Percentiles rank a stretch among this genome's conserved stretches.
Conservation (phyloP, 2,797 vertebrate genomes). For the Notolabrus celidotus region DNA sequence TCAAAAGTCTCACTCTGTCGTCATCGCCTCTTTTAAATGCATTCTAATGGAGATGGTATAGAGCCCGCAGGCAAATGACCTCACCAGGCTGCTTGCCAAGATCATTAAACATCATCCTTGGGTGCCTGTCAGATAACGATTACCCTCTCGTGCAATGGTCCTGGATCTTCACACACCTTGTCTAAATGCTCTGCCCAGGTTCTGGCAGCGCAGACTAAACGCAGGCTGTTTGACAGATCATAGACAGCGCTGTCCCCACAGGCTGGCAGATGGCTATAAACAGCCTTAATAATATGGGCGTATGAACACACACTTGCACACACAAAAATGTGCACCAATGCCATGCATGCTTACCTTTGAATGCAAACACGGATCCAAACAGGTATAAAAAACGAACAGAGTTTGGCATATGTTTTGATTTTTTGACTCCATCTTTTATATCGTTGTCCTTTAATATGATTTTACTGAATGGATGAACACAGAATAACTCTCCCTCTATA, state of each 20-base stretch:
- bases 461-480: conserved; percentile 38
- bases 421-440: conserved; percentile 10
- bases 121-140: conserved; percentile 75
- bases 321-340: conserved; percentile 13
- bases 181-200: conserved; percentile 66
- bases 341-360: background rate
- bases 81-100: conserved; percentile 64
- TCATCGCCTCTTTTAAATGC: conserved; percentile 34
- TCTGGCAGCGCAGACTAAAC: conserved; percentile 57
- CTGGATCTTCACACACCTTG: conserved; percentile 72
- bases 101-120: conserved; percentile 66
- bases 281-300: conserved; percentile 39
- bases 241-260: conserved; percentile 62
- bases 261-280: conserved; percentile 68
- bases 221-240: conserved; percentile 74
- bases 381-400: background rate
- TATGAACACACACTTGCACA: conserved; percentile 15
- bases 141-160: conserved; percentile 63
- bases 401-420: background rate
- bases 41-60: conserved; percentile 45
- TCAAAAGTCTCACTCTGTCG: conserved; percentile 33
- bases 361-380: conserved; percentile 14
- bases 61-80: conserved; percentile 59
- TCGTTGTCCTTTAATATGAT: conserved; percentile 11
- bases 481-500: conserved; percentile 18